Evolutionary conservation across 2,113 vertebrate species (phyloP).

Genomic region (Baryphthengus martii): DNA sequence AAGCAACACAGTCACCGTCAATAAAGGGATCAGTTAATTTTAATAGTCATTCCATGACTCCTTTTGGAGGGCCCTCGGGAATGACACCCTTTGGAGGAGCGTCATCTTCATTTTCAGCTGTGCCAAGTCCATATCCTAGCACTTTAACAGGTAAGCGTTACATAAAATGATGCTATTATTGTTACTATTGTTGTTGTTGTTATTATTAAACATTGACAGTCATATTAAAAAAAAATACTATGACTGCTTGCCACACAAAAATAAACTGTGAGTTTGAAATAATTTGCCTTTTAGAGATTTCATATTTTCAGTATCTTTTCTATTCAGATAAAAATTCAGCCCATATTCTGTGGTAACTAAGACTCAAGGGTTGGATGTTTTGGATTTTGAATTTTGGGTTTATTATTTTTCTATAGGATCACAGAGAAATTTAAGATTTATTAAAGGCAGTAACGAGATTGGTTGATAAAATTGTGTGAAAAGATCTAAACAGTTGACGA

Average conservation of each 20-base stretch:
- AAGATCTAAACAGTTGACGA: background rate
- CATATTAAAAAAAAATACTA: background rate
- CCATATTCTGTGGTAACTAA: background rate
- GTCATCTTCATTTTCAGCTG: constrained; percentile 85
- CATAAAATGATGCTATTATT: background rate
- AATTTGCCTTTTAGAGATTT: background rate
- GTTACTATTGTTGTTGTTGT: background rate
- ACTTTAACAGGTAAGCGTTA: constrained; percentile 82
- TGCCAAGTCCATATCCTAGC: constrained; percentile 86
- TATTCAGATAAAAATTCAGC: background rate
- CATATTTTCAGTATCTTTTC: background rate
- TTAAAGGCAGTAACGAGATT: background rate
- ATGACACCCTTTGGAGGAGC: constrained; percentile 92
- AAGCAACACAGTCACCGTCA: constrained; percentile 76
- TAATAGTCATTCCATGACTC: constrained; percentile 85
- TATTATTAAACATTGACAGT: background rate
- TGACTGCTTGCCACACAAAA: background rate
- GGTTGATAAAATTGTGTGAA: background rate
- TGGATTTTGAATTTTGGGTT: background rate
- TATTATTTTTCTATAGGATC: background rate
- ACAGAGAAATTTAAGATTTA: background rate
- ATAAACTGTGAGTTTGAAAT: background rate
- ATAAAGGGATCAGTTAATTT: constrained; percentile 79
- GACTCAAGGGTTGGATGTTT: background rate
- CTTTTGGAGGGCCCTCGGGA: constrained; percentile 87